Base-by-base conservation (phyloP, 64 coral and sea anemone species). In the Orbicella faveolata region DNA sequence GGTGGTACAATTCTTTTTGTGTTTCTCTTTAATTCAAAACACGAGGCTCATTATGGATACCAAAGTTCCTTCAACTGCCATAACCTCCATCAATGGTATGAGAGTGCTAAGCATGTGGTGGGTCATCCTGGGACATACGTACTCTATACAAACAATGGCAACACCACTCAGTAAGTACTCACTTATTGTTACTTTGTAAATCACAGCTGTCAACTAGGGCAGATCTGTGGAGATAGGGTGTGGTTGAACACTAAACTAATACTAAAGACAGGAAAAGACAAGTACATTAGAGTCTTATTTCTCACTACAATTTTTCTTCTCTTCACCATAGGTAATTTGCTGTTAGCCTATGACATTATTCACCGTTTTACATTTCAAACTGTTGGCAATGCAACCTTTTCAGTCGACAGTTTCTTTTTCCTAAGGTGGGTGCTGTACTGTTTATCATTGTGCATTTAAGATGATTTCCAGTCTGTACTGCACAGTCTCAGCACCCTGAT, bases 81-180 rank as follows among this genome's bases (percentile, higher is more conserved):
- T 94, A 34, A 94, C 88, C 9, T 94, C 93, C 52, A 78, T 94
- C 75, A 94, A 94, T 85, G 93, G 93, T 15, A 94, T 94, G 75
- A 90, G 93, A 36, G 93, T 94, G 5, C 75, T 94, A 23, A 94
- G 93, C 35, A 94, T 94, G 73, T 90, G 75, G 34, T 94, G 92
- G 92, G 92, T 94, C 15, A 90, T 94, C n/a, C 80, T 94, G 12
- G 93, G 93, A 52, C 93, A 94, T 79, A 86, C 75, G 1, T 94
- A 70, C 25, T 23, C 67, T 0, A 11, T 25, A 23, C 67, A 70
- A 70, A 48, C 44, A 48, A 10, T 70, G 25, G 23, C 9, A 25
- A 26, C 21, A 9, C 10, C 67, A 0, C 21, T 70, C n/a, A 70
- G 67, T 70, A 70, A 70, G 67, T 70, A 70, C 10, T 70, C 55